These are phyloP conservation scores for Drosophila longiperda DNA, from an alignment of 2,888 invertebrate species.

Conservation along the genomic window DNA sequence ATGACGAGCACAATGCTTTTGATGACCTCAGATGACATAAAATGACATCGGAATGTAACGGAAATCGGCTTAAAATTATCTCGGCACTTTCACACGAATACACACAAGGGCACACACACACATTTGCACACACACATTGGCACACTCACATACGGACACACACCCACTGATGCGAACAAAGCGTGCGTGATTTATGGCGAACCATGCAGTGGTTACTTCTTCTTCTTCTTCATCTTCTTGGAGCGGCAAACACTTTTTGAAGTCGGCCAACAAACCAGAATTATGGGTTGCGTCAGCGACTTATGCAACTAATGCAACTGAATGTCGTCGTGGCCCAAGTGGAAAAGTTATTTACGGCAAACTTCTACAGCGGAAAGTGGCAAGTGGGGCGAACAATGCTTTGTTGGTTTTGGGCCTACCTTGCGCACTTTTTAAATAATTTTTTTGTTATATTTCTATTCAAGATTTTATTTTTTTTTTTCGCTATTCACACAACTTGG, in stretches of 20 bases:
- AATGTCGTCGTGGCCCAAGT: constrained; percentile 37
- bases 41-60: constrained; percentile 39
- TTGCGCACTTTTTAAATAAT: constrained; percentile 67
- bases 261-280: constrained; percentile 29
- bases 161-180: constrained; percentile 25
- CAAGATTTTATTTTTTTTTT: constrained; percentile 10
- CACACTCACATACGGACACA: neutral
- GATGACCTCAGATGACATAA: constrained; percentile 51
- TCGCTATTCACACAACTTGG: constrained; percentile 5
- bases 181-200: constrained; percentile 67
- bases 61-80: constrained; percentile 69
- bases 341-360: constrained; percentile 69
- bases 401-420: constrained; percentile 41
- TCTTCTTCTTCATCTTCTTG: neutral
- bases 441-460: constrained; percentile 36
- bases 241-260: constrained; percentile 41
- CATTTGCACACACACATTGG: constrained; percentile 1
- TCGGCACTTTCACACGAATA: constrained; percentile 1
- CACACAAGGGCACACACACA: neutral
- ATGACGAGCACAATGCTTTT: constrained; percentile 47
- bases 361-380: constrained; percentile 25
- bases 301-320: constrained; percentile 73
- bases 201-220: constrained; percentile 5
- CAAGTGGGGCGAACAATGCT: constrained; percentile 4
- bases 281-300: constrained; percentile 21